phyloP scores from a whole-genome alignment of 2,888 invertebrate genomes.

The Patella depressa region DNA sequence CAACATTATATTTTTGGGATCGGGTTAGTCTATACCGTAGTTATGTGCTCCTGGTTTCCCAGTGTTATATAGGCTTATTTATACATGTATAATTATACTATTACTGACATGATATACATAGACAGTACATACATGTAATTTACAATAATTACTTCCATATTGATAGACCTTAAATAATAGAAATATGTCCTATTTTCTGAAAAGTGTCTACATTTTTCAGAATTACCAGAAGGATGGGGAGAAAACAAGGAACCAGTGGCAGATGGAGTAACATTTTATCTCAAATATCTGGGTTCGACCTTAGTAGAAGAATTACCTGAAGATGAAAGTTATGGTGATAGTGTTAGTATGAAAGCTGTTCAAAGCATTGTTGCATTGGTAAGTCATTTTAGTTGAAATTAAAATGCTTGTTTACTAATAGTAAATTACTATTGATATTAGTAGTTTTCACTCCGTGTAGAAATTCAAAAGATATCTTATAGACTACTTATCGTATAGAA shows the following conservation, averaged over 20 bases:
- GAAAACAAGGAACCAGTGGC: slow-evolving; percentile 60
- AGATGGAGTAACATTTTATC: slow-evolving; percentile 65
- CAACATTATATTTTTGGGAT: too few species aligned
- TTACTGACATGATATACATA: too few species aligned
- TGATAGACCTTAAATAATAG: not conserved
- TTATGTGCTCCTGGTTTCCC: too few species aligned
- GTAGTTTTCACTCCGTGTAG: too few species aligned
- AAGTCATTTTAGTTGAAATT: slow-evolving; percentile 54
- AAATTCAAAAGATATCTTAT: too few species aligned
- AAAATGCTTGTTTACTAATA: too few species aligned
- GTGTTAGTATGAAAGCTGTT: slow-evolving; percentile 78
- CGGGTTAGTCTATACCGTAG: too few species aligned
- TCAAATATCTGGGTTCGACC: slow-evolving; percentile 83
- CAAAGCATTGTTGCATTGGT: slow-evolving; percentile 82
- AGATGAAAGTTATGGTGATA: slow-evolving; percentile 80
- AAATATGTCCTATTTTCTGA: slow-evolving; percentile 3
- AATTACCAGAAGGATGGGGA: slow-evolving; percentile 62
- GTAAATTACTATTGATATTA: too few species aligned
- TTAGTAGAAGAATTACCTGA: slow-evolving; percentile 82
- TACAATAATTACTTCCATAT: not conserved
- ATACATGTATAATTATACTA: too few species aligned
- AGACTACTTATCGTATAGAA: too few species aligned
- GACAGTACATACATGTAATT: too few species aligned
- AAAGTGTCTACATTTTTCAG: slow-evolving; percentile 37
- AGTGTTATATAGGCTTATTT: too few species aligned